Base-by-base conservation (phyloP, 2,113 vertebrate species). In the Halcyon malimbica region DNA sequence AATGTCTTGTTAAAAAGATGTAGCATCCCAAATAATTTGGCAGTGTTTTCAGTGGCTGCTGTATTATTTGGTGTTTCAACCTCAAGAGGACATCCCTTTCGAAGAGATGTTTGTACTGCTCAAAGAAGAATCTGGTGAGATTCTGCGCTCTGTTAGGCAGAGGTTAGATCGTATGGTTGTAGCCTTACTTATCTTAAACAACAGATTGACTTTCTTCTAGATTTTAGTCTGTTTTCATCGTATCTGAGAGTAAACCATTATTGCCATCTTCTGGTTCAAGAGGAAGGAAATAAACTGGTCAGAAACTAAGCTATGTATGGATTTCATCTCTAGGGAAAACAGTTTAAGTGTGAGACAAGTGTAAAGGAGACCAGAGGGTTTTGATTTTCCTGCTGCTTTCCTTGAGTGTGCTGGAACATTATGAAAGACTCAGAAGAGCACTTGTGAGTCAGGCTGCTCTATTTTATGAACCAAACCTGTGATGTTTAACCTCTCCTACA, bases 1-100 rank as follows among this genome's bases (percentile, higher is more conserved):
- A 94, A 42, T 78, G 10, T 88, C 26, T 81, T 28, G 29, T 63
- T 57, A 84, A 81, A 89, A 82, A 4, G 26, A 44, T 3, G 0
- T 41, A 71, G 25, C 8, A 79, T 83, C 35, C 75, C 35, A 65
- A 57, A 33, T 87, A 82, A 51, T 81, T 81, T 42, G 50, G 7
- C 19, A 13, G 11, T 75, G 8, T 68, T 93, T 92, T 86, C 33
- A 42, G 0, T 48, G 35, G 21, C 33, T 91, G 81, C 35, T 77
- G 5, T 73, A 65, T 63, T 93, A 31, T 31, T 60, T 89, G 37
- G 6, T 70, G 28, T 59, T 91, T 78, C n/a, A 63, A 8, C 46
- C 77, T 96, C 85, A 87, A 79, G 87, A 93, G 83, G 81, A 64
- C 64, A 89, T 93, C 35, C 35, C 16, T 87, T 95, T 90, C 57